Conservation (phyloP, 2,113 vertebrate genomes). For the Cyrtonyx montezumae region DNA sequence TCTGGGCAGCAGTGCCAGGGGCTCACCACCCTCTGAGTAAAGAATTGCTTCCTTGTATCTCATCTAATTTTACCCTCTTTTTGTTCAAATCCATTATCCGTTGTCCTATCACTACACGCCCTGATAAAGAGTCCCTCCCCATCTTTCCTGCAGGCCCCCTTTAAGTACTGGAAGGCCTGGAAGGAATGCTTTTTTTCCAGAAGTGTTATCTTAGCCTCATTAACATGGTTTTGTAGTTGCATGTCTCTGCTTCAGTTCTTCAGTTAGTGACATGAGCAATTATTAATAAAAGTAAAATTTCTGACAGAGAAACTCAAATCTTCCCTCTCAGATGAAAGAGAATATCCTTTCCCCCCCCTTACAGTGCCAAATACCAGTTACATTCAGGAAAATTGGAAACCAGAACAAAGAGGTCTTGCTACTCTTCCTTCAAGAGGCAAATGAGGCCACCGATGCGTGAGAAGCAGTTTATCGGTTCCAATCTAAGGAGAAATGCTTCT, state of each 20-base stretch:
- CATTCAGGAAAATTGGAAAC: constrained; percentile 22
- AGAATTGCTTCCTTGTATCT: neutral
- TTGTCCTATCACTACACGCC: neutral
- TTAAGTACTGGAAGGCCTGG: neutral
- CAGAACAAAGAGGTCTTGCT: constrained; percentile 56
- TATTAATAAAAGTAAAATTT: neutral
- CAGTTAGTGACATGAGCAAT: neutral
- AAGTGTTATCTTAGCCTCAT: neutral
- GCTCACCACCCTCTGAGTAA: neutral
- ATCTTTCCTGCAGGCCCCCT: neutral
- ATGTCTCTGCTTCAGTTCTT: neutral
- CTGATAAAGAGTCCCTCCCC: neutral
- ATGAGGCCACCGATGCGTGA: constrained; percentile 30
- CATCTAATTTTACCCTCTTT: neutral
- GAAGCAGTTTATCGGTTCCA: constrained; percentile 27
- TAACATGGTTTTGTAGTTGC: neutral
- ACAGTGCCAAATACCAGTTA: neutral
- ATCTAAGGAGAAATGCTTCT: constrained; percentile 20
- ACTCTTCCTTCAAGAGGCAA: constrained; percentile 45
- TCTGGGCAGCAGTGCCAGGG: neutral
- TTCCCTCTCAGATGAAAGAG: constrained; percentile 7
- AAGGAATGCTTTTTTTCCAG: neutral
- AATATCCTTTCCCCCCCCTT: neutral
- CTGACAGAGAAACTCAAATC: neutral
- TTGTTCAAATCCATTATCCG: neutral